phyloP scores from a whole-genome alignment of 1,140 invertebrate species.

The Diachasma alloeum region DNA sequence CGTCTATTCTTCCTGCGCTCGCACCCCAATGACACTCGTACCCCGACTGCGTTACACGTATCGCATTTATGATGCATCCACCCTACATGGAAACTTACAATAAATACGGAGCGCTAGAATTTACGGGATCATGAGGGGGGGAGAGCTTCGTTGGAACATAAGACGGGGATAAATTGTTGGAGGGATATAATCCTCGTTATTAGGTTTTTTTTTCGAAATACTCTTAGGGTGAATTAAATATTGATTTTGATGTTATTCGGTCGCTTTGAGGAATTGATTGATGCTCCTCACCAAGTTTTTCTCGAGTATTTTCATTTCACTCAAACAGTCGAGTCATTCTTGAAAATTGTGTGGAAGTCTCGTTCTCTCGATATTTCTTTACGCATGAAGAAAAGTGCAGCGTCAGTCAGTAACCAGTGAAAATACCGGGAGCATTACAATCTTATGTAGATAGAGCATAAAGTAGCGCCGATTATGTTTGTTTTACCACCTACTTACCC shows the following conservation, averaged over 20 bases:
- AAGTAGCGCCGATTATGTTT: slow-evolving; percentile 22
- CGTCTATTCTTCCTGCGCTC: neutral
- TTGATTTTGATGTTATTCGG: neutral
- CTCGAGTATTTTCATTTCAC: no score
- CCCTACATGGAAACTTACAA: neutral
- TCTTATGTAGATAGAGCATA: neutral
- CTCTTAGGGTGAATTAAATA: neutral
- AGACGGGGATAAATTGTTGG: neutral
- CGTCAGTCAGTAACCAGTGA: neutral
- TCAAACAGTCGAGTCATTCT: neutral
- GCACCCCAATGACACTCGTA: neutral
- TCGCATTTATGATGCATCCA: slow-evolving; percentile 1
- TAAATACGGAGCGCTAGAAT: slow-evolving; percentile 16
- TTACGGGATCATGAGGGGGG: slow-evolving; percentile 5
- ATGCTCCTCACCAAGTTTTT: no score
- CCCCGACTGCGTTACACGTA: neutral
- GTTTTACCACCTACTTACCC: slow-evolving; percentile 34
- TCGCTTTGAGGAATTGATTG: no score
- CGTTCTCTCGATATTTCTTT: neutral
- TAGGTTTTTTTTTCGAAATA: neutral
- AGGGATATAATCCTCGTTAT: neutral
- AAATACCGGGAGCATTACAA: neutral
- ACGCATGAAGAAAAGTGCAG: neutral
- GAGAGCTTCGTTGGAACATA: neutral
- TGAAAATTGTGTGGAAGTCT: no score